These are phyloP conservation scores for Sphenopsis melanotis DNA, from an alignment of 2,797 vertebrate genomes.

Conservation along the genomic window DNA sequence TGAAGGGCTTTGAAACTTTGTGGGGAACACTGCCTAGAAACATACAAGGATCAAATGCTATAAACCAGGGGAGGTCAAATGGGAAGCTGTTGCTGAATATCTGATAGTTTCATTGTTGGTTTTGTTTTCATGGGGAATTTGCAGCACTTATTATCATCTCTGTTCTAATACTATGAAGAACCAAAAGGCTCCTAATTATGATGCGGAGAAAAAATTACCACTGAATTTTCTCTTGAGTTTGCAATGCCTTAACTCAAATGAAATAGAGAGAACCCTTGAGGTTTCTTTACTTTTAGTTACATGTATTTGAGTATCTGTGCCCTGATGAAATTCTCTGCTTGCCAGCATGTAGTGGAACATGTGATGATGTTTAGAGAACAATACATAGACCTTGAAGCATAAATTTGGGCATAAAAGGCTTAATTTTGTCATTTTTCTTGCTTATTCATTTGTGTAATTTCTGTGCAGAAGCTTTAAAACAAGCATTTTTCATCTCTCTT, in stretches of 20 bases:
- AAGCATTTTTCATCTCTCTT: neutral
- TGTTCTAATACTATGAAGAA: neutral
- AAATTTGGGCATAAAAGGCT: neutral
- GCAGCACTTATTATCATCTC: neutral
- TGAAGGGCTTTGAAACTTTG: neutral
- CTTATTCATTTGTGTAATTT: neutral
- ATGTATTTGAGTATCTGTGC: neutral
- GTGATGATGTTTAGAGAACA: neutral
- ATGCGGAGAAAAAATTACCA: neutral
- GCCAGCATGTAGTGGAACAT: neutral
- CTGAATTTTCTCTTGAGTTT: neutral
- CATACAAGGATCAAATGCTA: neutral
- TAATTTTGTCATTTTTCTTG: neutral
- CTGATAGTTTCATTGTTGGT: neutral
- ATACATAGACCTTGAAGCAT: neutral
- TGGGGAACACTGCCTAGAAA: neutral
- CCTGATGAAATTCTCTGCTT: neutral
- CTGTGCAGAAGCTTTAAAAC: neutral
- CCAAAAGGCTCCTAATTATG: neutral
- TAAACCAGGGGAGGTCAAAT: accelerated
- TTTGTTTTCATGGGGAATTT: neutral
- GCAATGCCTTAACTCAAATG: neutral
- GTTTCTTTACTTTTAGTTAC: neutral
- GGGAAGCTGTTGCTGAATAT: neutral
- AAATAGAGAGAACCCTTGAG: neutral